phyloP scores from a whole-genome alignment of 2,113 vertebrate species.

The Coracopsis vasa region DNA sequence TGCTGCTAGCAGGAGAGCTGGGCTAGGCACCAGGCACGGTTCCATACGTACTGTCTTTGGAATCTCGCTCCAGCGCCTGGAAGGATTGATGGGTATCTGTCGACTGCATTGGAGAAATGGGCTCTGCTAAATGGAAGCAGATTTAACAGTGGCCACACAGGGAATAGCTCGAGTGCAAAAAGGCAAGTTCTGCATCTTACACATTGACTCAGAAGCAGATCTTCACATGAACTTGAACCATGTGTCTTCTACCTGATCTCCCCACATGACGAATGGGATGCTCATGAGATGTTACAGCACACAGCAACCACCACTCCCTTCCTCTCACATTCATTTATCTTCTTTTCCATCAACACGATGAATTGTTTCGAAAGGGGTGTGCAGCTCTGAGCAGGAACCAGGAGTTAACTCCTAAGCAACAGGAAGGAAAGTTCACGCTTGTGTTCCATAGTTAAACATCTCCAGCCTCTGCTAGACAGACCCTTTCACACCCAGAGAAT shows the following conservation, averaged over 20 bases:
- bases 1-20: background rate
- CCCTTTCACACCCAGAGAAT: background rate
- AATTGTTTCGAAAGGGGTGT: background rate
- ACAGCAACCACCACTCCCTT: background rate
- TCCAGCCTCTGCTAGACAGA: background rate
- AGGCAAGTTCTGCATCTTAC: background rate
- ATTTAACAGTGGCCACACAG: background rate
- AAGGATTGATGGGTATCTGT: background rate
- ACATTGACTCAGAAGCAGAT: background rate
- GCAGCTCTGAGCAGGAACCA: background rate
- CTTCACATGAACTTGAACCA: background rate
- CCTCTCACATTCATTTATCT: background rate
- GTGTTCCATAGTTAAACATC: background rate
- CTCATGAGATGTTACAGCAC: background rate
- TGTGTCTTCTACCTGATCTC: background rate
- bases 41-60: fast-evolving
- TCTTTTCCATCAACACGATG: background rate
- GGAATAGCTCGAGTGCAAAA: background rate
- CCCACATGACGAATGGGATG: fast-evolving
- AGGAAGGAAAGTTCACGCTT: fast-evolving
- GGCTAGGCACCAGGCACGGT: background rate
- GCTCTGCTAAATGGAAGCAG: background rate
- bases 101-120: background rate
- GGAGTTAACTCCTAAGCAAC: background rate
- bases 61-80: fast-evolving